A percentile compares a stretch with the other conserved stretches of the same genome.
phyloP scores from a whole-genome alignment of 1,140 invertebrate species.

The Ceratina japonica region DNA sequence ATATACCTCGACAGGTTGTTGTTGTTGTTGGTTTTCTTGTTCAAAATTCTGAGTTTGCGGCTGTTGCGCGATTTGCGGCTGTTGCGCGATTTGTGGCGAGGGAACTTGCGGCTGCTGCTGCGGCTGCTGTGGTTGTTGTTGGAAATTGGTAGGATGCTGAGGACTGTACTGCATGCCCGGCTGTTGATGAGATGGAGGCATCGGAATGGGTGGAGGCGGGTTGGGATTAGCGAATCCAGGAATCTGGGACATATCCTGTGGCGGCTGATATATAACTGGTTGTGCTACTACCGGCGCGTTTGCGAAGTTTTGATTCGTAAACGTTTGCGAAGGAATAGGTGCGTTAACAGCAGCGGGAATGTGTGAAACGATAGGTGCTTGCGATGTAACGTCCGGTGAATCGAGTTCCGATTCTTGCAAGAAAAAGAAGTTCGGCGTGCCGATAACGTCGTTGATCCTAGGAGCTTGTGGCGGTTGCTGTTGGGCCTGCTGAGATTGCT shows the following conservation, averaged over 20 bases:
- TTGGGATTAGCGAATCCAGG: slow-evolving; percentile 76
- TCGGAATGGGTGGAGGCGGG: slow-evolving; percentile 77
- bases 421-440: slow-evolving; percentile 87
- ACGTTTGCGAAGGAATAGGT: slow-evolving; percentile 87
- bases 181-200: slow-evolving; percentile 76
- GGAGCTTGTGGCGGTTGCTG: slow-evolving; percentile 79
- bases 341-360: slow-evolving; percentile 81
- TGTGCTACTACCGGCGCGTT: slow-evolving; percentile 74
- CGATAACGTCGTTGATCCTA: slow-evolving; percentile 86
- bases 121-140: slow-evolving; percentile 50
- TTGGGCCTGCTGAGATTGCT: slow-evolving; percentile 53
- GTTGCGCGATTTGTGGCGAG: slow-evolving; percentile 56
- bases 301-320: slow-evolving; percentile 87
- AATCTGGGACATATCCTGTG: slow-evolving; percentile 76
- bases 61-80: slow-evolving; percentile 59
- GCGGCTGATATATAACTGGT: slow-evolving; percentile 74
- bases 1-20: slow-evolving; percentile 58
- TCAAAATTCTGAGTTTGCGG: slow-evolving; percentile 60
- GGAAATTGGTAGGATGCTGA: slow-evolving; percentile 69
- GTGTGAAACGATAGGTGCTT: slow-evolving; percentile 73
- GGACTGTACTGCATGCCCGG: slow-evolving; percentile 73
- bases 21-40: slow-evolving; percentile 56
- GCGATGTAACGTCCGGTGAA: slow-evolving; percentile 80
- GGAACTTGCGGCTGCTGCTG: slow-evolving; percentile 45
- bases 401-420: slow-evolving; percentile 89